Base-by-base conservation (phyloP, 92 coral and sea anemone species). In the Zoanthus solanderi region DNA sequence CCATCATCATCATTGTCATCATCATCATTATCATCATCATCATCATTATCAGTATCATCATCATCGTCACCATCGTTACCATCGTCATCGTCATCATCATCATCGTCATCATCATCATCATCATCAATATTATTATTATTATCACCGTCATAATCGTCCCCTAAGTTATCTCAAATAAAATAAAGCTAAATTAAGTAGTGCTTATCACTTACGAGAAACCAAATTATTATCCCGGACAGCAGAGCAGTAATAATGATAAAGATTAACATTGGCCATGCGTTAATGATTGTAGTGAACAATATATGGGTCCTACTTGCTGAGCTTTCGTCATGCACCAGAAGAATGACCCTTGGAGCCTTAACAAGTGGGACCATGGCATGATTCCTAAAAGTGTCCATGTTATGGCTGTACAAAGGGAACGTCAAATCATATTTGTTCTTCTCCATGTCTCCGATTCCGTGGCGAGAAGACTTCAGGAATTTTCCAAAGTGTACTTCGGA, bases 201-300 rank as follows among this genome's bases (percentile, higher is more conserved):
- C 42, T 30, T 14, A 31, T 30, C 14, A 90, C 98, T 90, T 79
- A 97, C 99, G 90, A 97, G 89, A 61, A 91, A 94, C 99, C 99
- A 97, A 48, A 97, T 88, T 71, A 97, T 90, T 69, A 97, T 95
- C 17, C 99, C 99, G 11, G 99, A 95, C 3, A 93, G 86, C 9
- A 92, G 83, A 1, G 99, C 99, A 9, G 95, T 89, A 5, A 97
- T 95, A 6, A 97, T 91, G 37, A 97, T 93, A 60, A 97, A 97
- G 3, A 97, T 37, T 87, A 95, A 84, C 99, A 97, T 92, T 6
- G 99, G 99, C 98, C 98, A 97, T 18, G 95, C 95, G 67, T 90
- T 89, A 6, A 96, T 68, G 69, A 97, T 97, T 15, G 99, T 95
- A 9, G 92, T 87, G 7, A 94, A 81, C 69, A 97, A 76, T 7